Base-by-base conservation (phyloP, 2,888 invertebrate genomes). In the Melanostoma mellinum region DNA sequence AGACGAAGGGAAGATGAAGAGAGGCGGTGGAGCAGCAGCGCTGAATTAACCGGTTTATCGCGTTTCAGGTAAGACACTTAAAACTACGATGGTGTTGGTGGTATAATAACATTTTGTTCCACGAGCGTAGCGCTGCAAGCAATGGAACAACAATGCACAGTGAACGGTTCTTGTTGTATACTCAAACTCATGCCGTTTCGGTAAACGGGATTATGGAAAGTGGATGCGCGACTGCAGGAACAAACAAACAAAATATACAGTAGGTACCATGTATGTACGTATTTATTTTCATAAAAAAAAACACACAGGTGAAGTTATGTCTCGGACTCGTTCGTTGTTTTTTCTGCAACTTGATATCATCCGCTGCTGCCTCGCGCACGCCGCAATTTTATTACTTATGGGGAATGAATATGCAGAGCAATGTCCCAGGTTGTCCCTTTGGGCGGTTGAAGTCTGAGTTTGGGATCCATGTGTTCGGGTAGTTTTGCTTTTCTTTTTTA, bases 151-250 rank as follows among this genome's bases (percentile, higher is more conserved):
- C 78, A 78, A 78, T 78, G 82, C 69, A 63, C 52, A 56, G 53
- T 63, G 55, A 84, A 84, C 82, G 73, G 82, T 84, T 84, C 78
- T 84, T 71, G 82, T 78, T 40, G 78, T 84, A 78, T 44, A 6
- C 35, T 3, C 46, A 33, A 8, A n/a, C 3, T 61, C 42, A 4
- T 84, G 69, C 82, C 82, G 82, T 78, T 74, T 74, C 52, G 58
- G 32, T 40, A 69, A 84, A 78, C 73, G 65, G 44, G 73, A 82
- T 77, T 77, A 77, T 63, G 73, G 73, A 72, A 72, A 80, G 71
- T 71, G 65, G 56, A 61, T 63, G 38, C 20, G 52, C 20, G 33
- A 61, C 36, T 42, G 42, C 36, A 53, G 58, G 56, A 35, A 42
- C 33, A 8, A 38, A 38, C n/a, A 40, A 6, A 52, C 5, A 50